These are phyloP conservation scores for Drosophila micromelanica DNA, from an alignment of 1,140 invertebrate genomes.

Conservation along the genomic window DNA sequence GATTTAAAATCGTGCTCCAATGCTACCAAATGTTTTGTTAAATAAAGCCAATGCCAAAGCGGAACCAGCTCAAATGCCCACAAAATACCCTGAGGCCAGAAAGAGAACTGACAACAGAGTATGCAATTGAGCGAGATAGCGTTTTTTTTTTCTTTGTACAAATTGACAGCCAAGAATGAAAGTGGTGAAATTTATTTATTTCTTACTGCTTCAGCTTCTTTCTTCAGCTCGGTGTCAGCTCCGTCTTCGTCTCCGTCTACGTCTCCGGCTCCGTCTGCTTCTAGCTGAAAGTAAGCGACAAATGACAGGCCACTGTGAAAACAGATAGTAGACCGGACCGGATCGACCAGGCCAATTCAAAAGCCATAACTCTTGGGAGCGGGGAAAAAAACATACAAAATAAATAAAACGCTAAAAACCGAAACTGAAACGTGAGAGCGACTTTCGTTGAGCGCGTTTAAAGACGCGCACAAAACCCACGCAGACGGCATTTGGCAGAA, in stretches of 20 bases:
- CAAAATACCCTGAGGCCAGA: not conserved
- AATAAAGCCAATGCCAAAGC: slow-evolving; percentile 60
- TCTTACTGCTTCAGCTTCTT: slow-evolving; percentile 23
- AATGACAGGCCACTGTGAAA: slow-evolving; percentile 45
- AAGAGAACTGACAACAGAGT: not conserved
- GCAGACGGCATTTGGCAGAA: slow-evolving; percentile 31
- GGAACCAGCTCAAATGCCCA: slow-evolving; percentile 45
- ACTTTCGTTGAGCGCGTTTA: slow-evolving; percentile 56
- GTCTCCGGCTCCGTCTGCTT: slow-evolving; percentile 14
- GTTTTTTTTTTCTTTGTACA: slow-evolving; percentile 23
- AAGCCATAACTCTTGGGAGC: slow-evolving; percentile 59
- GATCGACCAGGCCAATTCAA: slow-evolving; percentile 42
- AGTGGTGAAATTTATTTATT: slow-evolving; percentile 67
- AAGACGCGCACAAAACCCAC: slow-evolving; percentile 37
- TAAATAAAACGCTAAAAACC: slow-evolving; percentile 19
- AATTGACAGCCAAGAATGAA: slow-evolving; percentile 69
- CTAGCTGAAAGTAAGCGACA: slow-evolving; percentile 61
- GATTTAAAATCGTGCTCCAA: slow-evolving; percentile 62
- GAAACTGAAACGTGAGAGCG: slow-evolving; percentile 61
- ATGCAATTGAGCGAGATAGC: not conserved
- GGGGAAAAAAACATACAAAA: no score
- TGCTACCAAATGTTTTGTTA: slow-evolving; percentile 61
- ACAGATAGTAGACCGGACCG: slow-evolving; percentile 26
- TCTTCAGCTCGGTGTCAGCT: slow-evolving; percentile 13
- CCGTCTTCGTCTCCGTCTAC: slow-evolving; percentile 7